Percentiles rank a stretch among this genome's conserved stretches.
These are phyloP conservation scores for Corythornis cristatus DNA, from an alignment of 2,113 vertebrate species.

Conservation along the genomic window DNA sequence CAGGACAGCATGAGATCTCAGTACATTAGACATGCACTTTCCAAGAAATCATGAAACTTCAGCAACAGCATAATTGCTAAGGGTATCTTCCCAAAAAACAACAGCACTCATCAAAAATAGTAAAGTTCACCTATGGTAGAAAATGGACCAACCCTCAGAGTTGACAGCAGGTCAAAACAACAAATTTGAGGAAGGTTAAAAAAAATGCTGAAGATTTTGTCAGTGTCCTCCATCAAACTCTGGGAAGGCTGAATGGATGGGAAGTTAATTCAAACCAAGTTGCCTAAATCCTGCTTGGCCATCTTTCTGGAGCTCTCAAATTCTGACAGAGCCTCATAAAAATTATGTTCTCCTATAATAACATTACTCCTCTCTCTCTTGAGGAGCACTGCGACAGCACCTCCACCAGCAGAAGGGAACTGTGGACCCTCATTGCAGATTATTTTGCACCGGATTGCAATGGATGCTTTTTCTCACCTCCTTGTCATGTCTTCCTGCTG, in stretches of 20 bases:
- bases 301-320: conserved; percentile 57
- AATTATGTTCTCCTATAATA: conserved; percentile 58
- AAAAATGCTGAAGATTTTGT: neutral
- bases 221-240: neutral
- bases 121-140: neutral
- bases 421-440: neutral
- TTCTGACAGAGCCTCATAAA: conserved; percentile 35
- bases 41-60: neutral
- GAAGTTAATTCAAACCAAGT: neutral
- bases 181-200: neutral
- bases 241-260: neutral
- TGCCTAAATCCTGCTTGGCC: conserved; percentile 7
- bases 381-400: neutral
- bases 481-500: neutral
- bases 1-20: neutral
- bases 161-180: neutral
- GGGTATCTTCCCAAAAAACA: neutral
- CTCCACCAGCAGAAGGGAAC: neutral
- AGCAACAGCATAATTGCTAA: neutral
- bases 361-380: conserved; percentile 36
- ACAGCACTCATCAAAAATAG: neutral
- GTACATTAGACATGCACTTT: neutral
- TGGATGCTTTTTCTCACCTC: neutral
- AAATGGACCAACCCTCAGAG: neutral
- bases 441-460: neutral